These are phyloP conservation scores for Heliconius eleuchia DNA, from an alignment of 1,140 invertebrate species.

Conservation along the genomic window DNA sequence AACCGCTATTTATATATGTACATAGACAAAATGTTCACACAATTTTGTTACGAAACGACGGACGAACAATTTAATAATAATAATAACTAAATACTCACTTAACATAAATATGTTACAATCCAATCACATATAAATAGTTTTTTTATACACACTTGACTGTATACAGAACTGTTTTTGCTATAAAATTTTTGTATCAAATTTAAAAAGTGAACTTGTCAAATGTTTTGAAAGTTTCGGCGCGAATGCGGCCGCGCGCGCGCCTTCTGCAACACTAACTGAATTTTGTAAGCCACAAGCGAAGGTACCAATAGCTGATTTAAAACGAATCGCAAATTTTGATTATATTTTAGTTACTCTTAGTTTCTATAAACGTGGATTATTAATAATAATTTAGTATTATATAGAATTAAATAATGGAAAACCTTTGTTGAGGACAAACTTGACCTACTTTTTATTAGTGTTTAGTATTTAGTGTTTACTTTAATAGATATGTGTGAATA, in stretches of 20 bases:
- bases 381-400: neutral
- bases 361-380: neutral
- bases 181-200: slow-evolving; percentile 18
- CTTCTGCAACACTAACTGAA: slow-evolving; percentile 73
- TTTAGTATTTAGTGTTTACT: slow-evolving; percentile 2
- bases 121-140: slow-evolving; percentile 33
- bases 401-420: neutral
- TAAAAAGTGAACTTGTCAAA: slow-evolving; percentile 43
- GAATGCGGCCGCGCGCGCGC: slow-evolving; percentile 71
- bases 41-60: slow-evolving; percentile 54
- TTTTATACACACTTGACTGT: slow-evolving; percentile 20
- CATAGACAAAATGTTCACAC: slow-evolving; percentile 21
- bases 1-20: slow-evolving; percentile 31
- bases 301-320: slow-evolving; percentile 48
- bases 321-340: slow-evolving; percentile 1
- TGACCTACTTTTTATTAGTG: slow-evolving; percentile 6
- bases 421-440: slow-evolving; percentile 7
- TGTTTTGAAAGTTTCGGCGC: slow-evolving; percentile 74
- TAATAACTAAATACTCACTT: slow-evolving; percentile 57
- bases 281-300: slow-evolving; percentile 73
- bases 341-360: neutral
- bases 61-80: slow-evolving; percentile 72
- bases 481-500: neutral
- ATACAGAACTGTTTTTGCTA: neutral
- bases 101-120: slow-evolving; percentile 67